Evolutionary conservation across 64 coral and sea anemone species (phyloP).

Genomic region (Pachyseris speciosa): DNA sequence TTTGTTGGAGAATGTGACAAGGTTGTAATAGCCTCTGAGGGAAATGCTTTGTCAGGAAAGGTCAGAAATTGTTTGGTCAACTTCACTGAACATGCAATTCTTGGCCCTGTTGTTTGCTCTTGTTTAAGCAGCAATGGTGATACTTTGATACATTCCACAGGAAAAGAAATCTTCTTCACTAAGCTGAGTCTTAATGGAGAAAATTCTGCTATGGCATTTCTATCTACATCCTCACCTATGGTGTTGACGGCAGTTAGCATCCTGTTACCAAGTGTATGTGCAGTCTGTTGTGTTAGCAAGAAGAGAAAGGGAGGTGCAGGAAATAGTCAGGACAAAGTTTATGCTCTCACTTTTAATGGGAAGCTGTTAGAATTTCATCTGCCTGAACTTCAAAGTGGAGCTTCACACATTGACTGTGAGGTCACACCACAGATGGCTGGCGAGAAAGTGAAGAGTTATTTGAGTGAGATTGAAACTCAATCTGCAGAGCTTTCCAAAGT

Average conservation of each 20-base stretch:
- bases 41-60: neutral
- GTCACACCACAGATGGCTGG: constrained; percentile 26
- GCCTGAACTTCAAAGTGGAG: constrained; percentile 2
- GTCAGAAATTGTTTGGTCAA: neutral
- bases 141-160: constrained; percentile 39
- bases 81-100: constrained; percentile 4
- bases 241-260: neutral
- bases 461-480: constrained; percentile 5
- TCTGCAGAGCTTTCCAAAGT: constrained; percentile 9
- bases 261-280: constrained; percentile 1
- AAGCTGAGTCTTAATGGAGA: neutral
- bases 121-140: constrained; percentile 15
- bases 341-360: neutral
- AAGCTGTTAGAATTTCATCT: neutral
- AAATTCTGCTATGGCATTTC: neutral
- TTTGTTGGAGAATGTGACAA: constrained; percentile 48
- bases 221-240: neutral
- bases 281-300: neutral
- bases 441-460: constrained; percentile 37
- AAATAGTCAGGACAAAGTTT: neutral
- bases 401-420: neutral
- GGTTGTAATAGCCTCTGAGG: neutral
- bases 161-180: constrained; percentile 21
- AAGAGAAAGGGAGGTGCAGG: neutral
- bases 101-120: constrained; percentile 36